A percentile compares a stretch with the other conserved stretches of the same genome.
phyloP scores from a whole-genome alignment of 2,113 vertebrate species.

The Pionites leucogaster region DNA sequence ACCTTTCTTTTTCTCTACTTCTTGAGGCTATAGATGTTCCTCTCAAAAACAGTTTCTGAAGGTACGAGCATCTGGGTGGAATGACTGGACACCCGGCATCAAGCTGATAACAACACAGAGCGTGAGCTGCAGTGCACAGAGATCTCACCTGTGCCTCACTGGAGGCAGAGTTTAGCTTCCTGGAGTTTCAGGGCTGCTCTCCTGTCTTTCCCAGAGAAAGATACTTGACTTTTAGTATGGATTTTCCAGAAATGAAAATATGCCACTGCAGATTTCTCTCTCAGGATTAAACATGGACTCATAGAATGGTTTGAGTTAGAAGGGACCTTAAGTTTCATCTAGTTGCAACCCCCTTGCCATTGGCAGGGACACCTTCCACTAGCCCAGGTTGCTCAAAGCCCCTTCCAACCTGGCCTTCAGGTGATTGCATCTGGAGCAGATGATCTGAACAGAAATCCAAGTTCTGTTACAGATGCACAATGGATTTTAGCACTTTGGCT shows the following conservation, averaged over 20 bases:
- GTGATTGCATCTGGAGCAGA: neutral
- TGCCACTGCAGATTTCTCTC: neutral
- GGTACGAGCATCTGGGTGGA: neutral
- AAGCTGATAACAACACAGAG: rapidly evolving
- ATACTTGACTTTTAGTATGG: neutral
- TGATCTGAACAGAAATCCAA: neutral
- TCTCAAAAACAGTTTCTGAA: neutral
- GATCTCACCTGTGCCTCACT: neutral
- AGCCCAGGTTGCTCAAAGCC: neutral
- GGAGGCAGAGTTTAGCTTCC: neutral
- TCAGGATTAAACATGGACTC: neutral
- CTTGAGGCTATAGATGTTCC: neutral
- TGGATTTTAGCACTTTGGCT: neutral
- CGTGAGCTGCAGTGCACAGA: rapidly evolving
- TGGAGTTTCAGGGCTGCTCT: neutral
- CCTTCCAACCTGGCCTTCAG: neutral
- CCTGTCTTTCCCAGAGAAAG: neutral
- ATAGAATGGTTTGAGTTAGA: neutral
- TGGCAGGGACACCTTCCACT: neutral
- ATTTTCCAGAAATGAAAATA: neutral
- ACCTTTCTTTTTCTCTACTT: neutral
- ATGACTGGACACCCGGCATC: neutral
- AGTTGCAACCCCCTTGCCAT: neutral
- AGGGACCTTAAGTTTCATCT: too few species aligned
- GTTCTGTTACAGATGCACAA: neutral